Base-by-base conservation (phyloP, 2,113 vertebrate species). In the Onychorhynchus coronatus region DNA sequence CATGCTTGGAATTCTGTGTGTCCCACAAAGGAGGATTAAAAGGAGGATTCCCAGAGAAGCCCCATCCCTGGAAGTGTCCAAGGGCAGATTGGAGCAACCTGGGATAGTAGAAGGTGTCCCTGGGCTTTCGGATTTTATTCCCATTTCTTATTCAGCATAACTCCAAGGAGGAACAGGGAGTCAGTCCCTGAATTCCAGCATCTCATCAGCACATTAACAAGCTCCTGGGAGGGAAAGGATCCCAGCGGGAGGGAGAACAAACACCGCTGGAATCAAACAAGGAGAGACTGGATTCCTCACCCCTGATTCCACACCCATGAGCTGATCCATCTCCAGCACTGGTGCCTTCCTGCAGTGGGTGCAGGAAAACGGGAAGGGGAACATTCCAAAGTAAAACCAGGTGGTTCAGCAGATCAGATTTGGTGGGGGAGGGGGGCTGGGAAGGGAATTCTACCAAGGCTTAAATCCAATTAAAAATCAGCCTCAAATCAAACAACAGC, bases 121-220 rank as follows among this genome's bases (percentile, higher is more conserved):
- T 63, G 49, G 70, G 42, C 92, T 47, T 66, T 11, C 14, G 41
- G 47, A 75, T 59, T 82, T 91, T 55, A 78, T 47, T 25, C 12
- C 16, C 61, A 78, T 86, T 33, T 70, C 65, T 94, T 82, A 94
- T 89, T 88, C 55, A 87, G 74, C 22, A n/a, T n/a, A n/a, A n/a
- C n/a, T n/a, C n/a, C n/a, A 66, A 63, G 41, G 78, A 39, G 0
- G 19, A 89, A 33, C 10, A 66, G 15, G 2, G 49, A 91, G 78
- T 2, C 76, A 13, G 59, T 46, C 73, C 90, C 74, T 87, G 77
- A 94, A 89, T 91, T 89, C 70, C 76, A 71, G 87, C 85, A 89
- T 20, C 92, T 94, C 74, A 94, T 91, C 90, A 91, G 92, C 88
- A 86, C 93, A 42, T 95, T 97, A 80, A 94, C 91, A 81, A 94